Percentiles rank a stretch among this genome's conserved stretches.
These are phyloP conservation scores for Glyphotaelius pellucidus DNA, from an alignment of 2,888 invertebrate species.

Conservation along the genomic window DNA sequence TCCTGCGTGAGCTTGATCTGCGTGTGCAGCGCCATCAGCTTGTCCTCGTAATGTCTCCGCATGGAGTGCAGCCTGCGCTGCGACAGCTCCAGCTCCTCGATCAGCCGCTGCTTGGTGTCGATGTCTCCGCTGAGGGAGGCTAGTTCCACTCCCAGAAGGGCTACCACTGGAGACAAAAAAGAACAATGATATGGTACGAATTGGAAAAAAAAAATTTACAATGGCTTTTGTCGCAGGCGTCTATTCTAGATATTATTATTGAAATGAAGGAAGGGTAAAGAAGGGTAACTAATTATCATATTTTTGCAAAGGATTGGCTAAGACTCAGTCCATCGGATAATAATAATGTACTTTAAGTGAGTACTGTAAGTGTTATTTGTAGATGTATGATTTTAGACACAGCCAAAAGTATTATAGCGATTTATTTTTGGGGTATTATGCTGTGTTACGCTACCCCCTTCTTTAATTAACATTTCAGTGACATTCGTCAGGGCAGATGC, in stretches of 20 bases:
- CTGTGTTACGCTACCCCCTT: too few species aligned
- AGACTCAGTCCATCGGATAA: too few species aligned
- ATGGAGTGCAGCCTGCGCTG: slow-evolving; percentile 91
- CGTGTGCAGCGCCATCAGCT: slow-evolving; percentile 88
- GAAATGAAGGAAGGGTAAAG: neutral
- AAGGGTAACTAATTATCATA: neutral
- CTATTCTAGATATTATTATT: neutral
- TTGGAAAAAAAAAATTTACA: neutral
- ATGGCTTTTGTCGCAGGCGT: neutral
- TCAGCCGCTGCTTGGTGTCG: slow-evolving; percentile 94
- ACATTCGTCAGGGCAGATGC: too few species aligned
- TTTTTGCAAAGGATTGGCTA: too few species aligned
- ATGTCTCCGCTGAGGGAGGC: slow-evolving; percentile 95
- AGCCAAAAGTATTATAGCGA: too few species aligned
- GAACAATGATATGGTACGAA: neutral
- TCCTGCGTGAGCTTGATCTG: slow-evolving; percentile 93
- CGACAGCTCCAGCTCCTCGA: slow-evolving; percentile 94
- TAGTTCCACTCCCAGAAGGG: slow-evolving; percentile 87
- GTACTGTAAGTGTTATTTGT: too few species aligned
- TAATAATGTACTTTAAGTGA: too few species aligned
- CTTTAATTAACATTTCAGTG: too few species aligned
- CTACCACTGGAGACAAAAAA: slow-evolving; percentile 71
- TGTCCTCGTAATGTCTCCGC: slow-evolving; percentile 94
- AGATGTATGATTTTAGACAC: too few species aligned
- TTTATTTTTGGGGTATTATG: too few species aligned